Conservation (phyloP, 2,888 invertebrate species). For the Yponomeuta sedellus region DNA sequence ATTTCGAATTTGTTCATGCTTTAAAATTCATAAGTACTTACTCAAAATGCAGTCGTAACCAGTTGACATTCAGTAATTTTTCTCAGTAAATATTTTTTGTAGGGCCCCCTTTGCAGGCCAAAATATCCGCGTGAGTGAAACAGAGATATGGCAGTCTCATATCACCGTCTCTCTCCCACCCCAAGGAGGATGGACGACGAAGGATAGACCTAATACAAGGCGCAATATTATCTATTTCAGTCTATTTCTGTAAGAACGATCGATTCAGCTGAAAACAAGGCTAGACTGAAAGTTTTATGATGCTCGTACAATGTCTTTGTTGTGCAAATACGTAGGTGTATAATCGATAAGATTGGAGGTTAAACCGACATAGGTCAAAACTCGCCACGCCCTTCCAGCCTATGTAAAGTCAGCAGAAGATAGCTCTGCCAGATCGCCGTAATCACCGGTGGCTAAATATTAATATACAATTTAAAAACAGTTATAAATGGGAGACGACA, state of each 20-base stretch:
- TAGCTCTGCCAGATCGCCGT: too few species aligned
- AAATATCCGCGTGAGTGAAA: background rate
- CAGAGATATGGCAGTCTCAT: background rate
- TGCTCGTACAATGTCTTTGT: too few species aligned
- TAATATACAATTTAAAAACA: too few species aligned
- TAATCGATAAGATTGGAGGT: too few species aligned
- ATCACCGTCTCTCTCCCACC: background rate
- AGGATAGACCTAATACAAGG: background rate
- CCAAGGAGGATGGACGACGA: background rate
- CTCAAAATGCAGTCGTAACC: too few species aligned
- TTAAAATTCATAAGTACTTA: background rate
- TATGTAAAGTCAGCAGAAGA: too few species aligned
- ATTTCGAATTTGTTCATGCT: slow-evolving; percentile 15
- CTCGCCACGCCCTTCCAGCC: too few species aligned
- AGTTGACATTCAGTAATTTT: background rate
- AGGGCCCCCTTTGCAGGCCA: background rate
- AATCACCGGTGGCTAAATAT: too few species aligned
- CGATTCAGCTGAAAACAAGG: background rate
- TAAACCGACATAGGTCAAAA: too few species aligned
- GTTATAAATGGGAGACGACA: too few species aligned
- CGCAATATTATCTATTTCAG: background rate
- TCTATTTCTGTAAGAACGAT: background rate
- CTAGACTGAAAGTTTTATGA: background rate
- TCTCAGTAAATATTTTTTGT: background rate
- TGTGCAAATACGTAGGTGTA: too few species aligned